phyloP scores from a whole-genome alignment of 2,888 invertebrate genomes.

The Orthonychiurus folsomi region DNA sequence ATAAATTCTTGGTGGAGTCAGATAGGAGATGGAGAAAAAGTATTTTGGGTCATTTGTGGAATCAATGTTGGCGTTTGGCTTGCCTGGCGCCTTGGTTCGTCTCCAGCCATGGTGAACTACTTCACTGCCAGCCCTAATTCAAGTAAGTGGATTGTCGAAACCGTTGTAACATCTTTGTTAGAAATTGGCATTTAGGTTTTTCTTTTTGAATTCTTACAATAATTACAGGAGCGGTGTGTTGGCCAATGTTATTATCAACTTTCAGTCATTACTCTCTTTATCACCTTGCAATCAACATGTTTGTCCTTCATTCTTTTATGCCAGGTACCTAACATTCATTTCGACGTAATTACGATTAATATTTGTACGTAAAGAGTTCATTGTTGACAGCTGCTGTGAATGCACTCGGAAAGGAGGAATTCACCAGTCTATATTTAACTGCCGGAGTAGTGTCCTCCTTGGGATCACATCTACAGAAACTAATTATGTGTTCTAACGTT shows the following conservation, averaged over 20 bases:
- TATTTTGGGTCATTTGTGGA: slow-evolving; percentile 70
- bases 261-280: slow-evolving; percentile 84
- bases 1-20: slow-evolving; percentile 59
- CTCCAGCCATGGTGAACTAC: slow-evolving; percentile 67
- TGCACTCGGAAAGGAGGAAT: slow-evolving; percentile 80
- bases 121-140: slow-evolving; percentile 75
- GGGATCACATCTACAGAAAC: slow-evolving; percentile 71
- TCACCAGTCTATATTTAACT: slow-evolving; percentile 77
- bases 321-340: too few species aligned
- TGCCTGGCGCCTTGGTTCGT: slow-evolving; percentile 68
- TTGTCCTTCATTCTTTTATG: slow-evolving; percentile 79
- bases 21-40: slow-evolving; percentile 62
- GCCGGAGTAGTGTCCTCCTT: slow-evolving; percentile 81
- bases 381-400: slow-evolving; percentile 55
- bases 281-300: slow-evolving; percentile 92
- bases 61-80: slow-evolving; percentile 69
- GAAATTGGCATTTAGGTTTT: slow-evolving; percentile 1
- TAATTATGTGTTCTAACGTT: slow-evolving; percentile 57
- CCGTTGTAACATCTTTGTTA: not conserved
- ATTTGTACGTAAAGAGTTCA: not conserved
- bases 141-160: slow-evolving; percentile 55
- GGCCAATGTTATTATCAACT: slow-evolving; percentile 86
- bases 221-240: slow-evolving; percentile 59
- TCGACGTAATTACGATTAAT: too few species aligned
- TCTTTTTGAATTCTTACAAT: too few species aligned